Evolutionary conservation across 2,888 invertebrate species (phyloP).

Genomic region (Teinopalpus imperialis): DNA sequence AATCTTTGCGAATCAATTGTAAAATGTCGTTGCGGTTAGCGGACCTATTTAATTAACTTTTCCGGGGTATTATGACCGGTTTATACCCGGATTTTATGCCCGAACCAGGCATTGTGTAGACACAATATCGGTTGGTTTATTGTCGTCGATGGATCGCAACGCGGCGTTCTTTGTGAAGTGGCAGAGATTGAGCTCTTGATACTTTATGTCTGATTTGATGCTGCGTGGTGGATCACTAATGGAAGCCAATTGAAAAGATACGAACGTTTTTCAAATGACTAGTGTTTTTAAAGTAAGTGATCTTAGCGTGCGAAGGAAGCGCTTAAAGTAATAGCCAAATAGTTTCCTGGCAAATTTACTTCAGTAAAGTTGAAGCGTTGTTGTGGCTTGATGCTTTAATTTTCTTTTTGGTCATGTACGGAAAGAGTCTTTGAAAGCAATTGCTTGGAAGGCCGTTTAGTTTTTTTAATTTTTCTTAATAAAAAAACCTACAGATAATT

Average conservation of each 20-base stretch:
- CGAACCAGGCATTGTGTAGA: conserved; percentile 61
- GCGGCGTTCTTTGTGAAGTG: conserved; percentile 53
- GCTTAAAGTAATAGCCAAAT: conserved; percentile 17
- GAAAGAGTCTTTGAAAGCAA: conserved; percentile 14
- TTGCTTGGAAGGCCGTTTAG: conserved; percentile 20
- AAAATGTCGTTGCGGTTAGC: conserved; percentile 53
- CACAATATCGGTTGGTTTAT: conserved; percentile 71
- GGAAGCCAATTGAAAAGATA: conserved; percentile 8
- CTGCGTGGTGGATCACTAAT: conserved; percentile 20
- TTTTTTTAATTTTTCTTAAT: too few relatives aligned
- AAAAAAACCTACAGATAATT: too few relatives aligned
- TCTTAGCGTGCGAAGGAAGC: neutral
- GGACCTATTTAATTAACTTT: conserved; percentile 70
- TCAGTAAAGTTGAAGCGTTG: conserved; percentile 12
- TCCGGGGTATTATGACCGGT: conserved; percentile 59
- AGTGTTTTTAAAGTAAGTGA: conserved; percentile 6
- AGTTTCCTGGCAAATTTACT: conserved; percentile 23
- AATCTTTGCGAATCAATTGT: conserved; percentile 47
- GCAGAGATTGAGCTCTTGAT: conserved; percentile 30
- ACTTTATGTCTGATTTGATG: conserved; percentile 20
- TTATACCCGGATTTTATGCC: conserved; percentile 62
- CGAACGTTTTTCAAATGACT: conserved; percentile 8
- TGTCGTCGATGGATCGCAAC: conserved; percentile 46
- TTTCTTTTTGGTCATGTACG: conserved; percentile 14
- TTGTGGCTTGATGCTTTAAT: neutral